Evolutionary conservation across 2,888 invertebrate species (phyloP).

Genomic region (Ceramica pisi): DNA sequence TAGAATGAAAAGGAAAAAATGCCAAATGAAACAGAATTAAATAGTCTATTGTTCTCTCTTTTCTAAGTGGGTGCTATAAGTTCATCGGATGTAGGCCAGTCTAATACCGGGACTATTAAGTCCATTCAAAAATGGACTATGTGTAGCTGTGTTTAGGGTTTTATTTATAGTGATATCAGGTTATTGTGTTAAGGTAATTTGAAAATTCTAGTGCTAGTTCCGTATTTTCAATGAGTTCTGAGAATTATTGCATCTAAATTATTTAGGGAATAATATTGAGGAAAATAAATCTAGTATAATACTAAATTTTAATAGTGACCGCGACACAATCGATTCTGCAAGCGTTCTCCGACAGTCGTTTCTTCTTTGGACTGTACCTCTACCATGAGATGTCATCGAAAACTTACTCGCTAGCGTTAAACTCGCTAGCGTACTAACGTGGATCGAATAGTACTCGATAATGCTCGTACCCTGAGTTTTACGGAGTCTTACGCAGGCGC

Average conservation of each 20-base stretch:
- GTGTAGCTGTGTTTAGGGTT: background rate
- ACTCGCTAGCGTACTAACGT: too few relatives aligned
- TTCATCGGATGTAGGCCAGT: conserved; percentile 24
- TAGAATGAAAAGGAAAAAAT: conserved; percentile 33
- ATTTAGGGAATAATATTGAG: background rate
- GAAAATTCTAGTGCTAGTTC: background rate
- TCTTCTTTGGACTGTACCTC: too few relatives aligned
- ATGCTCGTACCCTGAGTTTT: too few relatives aligned
- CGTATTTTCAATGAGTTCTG: background rate
- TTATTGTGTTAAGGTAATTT: background rate
- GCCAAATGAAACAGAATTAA: conserved; percentile 31
- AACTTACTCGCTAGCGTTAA: too few relatives aligned
- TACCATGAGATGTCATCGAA: too few relatives aligned
- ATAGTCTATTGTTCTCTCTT: conserved; percentile 38
- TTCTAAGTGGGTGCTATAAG: conserved; percentile 39
- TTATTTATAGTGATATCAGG: background rate
- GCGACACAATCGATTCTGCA: too few relatives aligned
- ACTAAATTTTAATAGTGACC: too few relatives aligned
- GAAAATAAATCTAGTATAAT: too few relatives aligned
- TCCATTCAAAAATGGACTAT: background rate
- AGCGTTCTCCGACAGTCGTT: too few relatives aligned
- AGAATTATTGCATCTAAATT: background rate
- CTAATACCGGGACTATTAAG: background rate
- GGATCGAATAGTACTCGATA: too few relatives aligned
- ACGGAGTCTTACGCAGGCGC: too few relatives aligned